Evolutionary conservation across 2,797 vertebrate species (phyloP), one percentile per base, ranked within the genome.

Genomic region (Anisognathus igniventris): DNA sequence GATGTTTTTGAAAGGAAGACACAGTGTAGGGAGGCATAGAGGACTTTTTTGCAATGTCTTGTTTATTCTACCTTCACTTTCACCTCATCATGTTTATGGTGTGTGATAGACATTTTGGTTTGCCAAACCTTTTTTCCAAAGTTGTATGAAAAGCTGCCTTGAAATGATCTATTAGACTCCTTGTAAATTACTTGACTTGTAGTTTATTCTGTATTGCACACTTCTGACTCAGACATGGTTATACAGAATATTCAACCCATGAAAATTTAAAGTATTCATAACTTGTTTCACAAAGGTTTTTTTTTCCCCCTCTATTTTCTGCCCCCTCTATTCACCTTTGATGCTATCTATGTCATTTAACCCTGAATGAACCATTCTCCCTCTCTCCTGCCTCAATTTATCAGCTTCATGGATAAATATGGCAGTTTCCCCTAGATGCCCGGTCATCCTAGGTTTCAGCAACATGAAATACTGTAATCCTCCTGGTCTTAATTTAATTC

Each of bases 401-500:
- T 94, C 39, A n/a, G 62, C 56, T 61, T 82, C 76, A 75, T 65
- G 48, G 27, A 78, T 91, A 94, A 96, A 94, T 74, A 48, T 9
- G 47, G 86, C 60, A 70, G 35, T 81, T 95, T 77, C 79, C 71
- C 68, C 35, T 77, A 61, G 31, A 22, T 60, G 82, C 22, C 62
- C 7, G 4, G 88, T 94, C 88, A 92, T 73, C 76, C 89, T 75
- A 51, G 79, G 58, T 92, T 95, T 88, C 72, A 95, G 42, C 88
- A 66, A 47, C 64, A 61, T 54, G 44, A 86, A 86, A 82, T 91
- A 64, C 72, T 78, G 30, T 95, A 87, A 96, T 96, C 76, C 74
- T 93, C 18, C 76, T 91, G 27, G 33, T 88, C 96, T 95, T 67
- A 60, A 88, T 86, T 91, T 93, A 92, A 82, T 97, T 97, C 92